Base-by-base conservation (phyloP, 2,113 vertebrate species). In the Oceanites oceanicus region DNA sequence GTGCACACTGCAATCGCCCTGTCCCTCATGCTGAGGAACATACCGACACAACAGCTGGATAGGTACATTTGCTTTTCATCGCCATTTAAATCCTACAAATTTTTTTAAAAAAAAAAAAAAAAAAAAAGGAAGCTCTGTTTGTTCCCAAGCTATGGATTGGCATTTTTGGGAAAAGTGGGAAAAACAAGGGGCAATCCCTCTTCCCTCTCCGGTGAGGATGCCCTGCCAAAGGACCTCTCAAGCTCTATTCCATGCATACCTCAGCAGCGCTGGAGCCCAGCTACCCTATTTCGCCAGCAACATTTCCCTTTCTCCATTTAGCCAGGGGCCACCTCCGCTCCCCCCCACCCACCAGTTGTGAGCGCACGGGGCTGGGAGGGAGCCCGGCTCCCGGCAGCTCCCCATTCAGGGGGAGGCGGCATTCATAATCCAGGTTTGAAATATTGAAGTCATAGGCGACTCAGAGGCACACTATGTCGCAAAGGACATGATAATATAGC, bases 401-500 rank as follows among this genome's bases (percentile, higher is more conserved):
- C 52, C 55, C 2, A 0, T 36, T 16, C 8, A 1, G 47, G 3
- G 27, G 50, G 38, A 94, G 67, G 67, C 1, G 10, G 40, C 2
- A 4, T 72, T 93, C 89, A 71, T 66, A 81, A 78, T 21, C 38
- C 67, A n/a, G 25, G n/a, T 67, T 47, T 97, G 97, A 97, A 95
- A 95, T 95, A 97, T 45, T 72, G 82, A 81, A 84, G 73, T 36
- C 3, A 9, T 7, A 7, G 73, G 52, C 3, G 45, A 83, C 94
- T 97, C 95, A 81, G 92, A 95, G 91, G 94, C 82, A 75, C 79
- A 22, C 59, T 72, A 5, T n/a, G 71, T 79, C 14, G 67, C 87
- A 68, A 27, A 91, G 86, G 94, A 95, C 94, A 94, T 93, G 97
- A 96, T 95, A 95, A 82, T 72, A 75, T 72, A 91, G 86, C 71